A percentile compares a stretch with the other conserved stretches of the same genome.
phyloP scores from a whole-genome alignment of 1,140 invertebrate species.

The Drosophila equinoxialis region DNA sequence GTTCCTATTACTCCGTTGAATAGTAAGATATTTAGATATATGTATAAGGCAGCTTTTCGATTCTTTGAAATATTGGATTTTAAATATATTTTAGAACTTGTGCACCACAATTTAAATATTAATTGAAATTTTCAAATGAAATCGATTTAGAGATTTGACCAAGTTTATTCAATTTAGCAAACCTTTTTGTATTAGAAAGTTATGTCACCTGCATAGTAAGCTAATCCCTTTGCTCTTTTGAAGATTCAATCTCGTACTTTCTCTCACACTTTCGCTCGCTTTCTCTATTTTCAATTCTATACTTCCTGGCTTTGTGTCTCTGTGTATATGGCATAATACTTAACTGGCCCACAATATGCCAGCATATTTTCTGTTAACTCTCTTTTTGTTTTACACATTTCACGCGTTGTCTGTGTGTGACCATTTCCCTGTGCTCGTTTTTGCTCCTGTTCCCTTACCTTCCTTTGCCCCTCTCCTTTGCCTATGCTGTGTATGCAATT shows the following conservation, averaged over 20 bases:
- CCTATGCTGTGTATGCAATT: slow-evolving; percentile 46
- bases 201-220: slow-evolving; percentile 49
- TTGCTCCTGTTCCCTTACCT: not conserved
- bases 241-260: slow-evolving; percentile 2
- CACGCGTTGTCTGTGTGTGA: slow-evolving; percentile 11
- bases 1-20: no score
- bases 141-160: no score
- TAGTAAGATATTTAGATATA: no score
- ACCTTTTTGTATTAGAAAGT: slow-evolving; percentile 18
- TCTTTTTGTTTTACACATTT: slow-evolving; percentile 22
- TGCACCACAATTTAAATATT: no score
- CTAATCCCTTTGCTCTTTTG: slow-evolving; percentile 9
- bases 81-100: no score
- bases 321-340: slow-evolving; percentile 44
- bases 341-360: slow-evolving; percentile 66
- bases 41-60: no score
- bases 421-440: not conserved
- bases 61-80: no score
- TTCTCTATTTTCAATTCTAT: slow-evolving; percentile 38
- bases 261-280: slow-evolving; percentile 8
- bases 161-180: slow-evolving; percentile 25
- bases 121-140: not conserved
- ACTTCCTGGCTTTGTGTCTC: slow-evolving; percentile 9
- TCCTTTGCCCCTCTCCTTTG: slow-evolving; percentile 27
- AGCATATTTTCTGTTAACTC: slow-evolving; percentile 48